Evolutionary conservation across 1,140 invertebrate genomes (phyloP), one percentile per base, ranked within the genome.

Genomic region (Atta colombica): DNA sequence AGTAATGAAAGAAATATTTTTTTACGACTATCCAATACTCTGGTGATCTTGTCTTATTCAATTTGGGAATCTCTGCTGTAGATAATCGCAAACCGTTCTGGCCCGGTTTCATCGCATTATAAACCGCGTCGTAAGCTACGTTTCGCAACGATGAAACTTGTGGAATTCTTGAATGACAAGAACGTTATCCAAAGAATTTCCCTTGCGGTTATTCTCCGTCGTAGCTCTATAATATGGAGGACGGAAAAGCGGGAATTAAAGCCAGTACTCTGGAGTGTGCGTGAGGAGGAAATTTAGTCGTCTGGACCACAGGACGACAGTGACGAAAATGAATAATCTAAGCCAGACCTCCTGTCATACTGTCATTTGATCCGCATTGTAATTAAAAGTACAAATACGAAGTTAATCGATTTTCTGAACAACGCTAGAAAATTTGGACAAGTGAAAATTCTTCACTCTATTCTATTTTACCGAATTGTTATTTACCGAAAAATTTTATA

Each of bases 131-230:
- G 31, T 39, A 51, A 45, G 28, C 25, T 55, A 58, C 45, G 25
- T 25, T 18, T 55, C 35, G 39, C 58, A 25, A 74, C 31, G n/a
- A 28, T 1, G n/a, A 74, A 53, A 35, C 55, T 66, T 49, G 74
- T 14, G 68, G 81, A 74, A 88, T 85, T 88, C 21, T 28, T 74
- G 68, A 61, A 39, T 85, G 60, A 74, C 74, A 49, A 60, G 31
- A 25, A 10, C 39, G 66, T 77, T 58, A 85, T 89, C 53, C 87
- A 31, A 89, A 80, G 88, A 88, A 88, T 89, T 89, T 75, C 60
- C 14, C 74, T 85, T 65, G 81, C 60, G 87, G 66, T 65, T 18
- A 66, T 66, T 28, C 65, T 77, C 65, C 16, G 63, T 12, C 8
- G 39, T 45, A 45, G n/a, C 28, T 55, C 5, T 14, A 49, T 16